These are phyloP conservation scores for Heterodera carotae DNA, from an alignment of 1,140 invertebrate species.

Conservation along the genomic window DNA sequence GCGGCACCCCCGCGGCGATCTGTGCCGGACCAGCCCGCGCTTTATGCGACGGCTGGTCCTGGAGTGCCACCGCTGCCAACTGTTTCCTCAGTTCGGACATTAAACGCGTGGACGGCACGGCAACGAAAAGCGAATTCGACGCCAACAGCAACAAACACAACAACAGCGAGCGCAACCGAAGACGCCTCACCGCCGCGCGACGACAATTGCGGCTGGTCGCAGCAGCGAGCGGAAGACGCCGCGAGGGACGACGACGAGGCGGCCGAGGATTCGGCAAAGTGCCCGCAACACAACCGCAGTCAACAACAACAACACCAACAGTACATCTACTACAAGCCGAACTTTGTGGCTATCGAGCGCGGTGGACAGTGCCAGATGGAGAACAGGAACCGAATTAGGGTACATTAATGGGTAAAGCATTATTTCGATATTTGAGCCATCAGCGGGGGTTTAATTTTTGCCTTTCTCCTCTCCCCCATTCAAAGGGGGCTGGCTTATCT, in stretches of 20 bases:
- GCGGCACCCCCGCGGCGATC: not conserved
- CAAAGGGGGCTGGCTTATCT: no score
- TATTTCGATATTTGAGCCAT: not conserved
- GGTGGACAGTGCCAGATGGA: slow-evolving; percentile 43
- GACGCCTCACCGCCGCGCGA: not conserved
- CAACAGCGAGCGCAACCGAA: not conserved
- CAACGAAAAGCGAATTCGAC: not conserved
- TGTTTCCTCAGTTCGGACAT: not conserved
- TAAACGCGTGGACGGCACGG: not conserved
- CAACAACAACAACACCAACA: not conserved
- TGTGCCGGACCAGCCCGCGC: not conserved
- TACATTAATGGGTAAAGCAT: not conserved
- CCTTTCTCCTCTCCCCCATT: no score
- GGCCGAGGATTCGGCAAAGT: not conserved
- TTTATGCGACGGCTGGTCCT: not conserved
- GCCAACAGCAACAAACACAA: not conserved
- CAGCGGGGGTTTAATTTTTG: no score
- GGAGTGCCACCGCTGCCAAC: no score
- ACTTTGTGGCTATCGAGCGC: slow-evolving; percentile 12
- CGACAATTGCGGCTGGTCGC: not conserved
- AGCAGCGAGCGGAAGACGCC: not conserved
- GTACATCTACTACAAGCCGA: slow-evolving; percentile 19
- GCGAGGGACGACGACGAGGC: not conserved
- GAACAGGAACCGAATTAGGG: slow-evolving; percentile 45
- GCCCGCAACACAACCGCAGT: not conserved